Conservation (phyloP, 2,797 vertebrate species). For the Perodicticus potto region DNA sequence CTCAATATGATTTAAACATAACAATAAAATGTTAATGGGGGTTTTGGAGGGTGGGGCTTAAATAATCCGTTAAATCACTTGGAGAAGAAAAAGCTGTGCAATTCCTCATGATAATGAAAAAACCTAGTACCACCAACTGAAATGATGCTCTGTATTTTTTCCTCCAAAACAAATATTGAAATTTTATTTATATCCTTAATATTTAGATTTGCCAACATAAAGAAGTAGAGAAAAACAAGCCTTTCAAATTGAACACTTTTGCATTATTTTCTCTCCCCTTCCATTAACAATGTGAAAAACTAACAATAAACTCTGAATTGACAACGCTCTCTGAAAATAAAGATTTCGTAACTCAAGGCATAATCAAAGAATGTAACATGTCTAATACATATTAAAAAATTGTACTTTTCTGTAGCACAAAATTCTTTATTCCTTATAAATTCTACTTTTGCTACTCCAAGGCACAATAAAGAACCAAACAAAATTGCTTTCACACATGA, state of each 20-base stretch:
- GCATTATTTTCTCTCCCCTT: neutral
- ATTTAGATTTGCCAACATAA: neutral
- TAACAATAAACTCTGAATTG: neutral
- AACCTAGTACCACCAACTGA: neutral
- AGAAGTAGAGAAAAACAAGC: neutral
- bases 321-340: neutral
- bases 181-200: neutral
- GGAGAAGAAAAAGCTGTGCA: neutral
- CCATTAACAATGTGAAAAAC: neutral
- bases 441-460: neutral
- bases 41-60: neutral
- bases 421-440: neutral
- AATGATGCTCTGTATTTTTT: neutral
- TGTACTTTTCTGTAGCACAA: neutral
- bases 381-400: neutral
- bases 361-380: neutral
- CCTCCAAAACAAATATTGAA: neutral
- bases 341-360: conserved; percentile 10
- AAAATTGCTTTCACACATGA: conserved; percentile 9
- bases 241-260: neutral
- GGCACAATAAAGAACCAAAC: neutral
- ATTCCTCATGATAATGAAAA: neutral
- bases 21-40: neutral
- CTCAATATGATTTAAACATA: neutral
- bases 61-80: neutral